Evolutionary conservation across 2,888 invertebrate species (phyloP).

Genomic region (Agrilus cyanescens): DNA sequence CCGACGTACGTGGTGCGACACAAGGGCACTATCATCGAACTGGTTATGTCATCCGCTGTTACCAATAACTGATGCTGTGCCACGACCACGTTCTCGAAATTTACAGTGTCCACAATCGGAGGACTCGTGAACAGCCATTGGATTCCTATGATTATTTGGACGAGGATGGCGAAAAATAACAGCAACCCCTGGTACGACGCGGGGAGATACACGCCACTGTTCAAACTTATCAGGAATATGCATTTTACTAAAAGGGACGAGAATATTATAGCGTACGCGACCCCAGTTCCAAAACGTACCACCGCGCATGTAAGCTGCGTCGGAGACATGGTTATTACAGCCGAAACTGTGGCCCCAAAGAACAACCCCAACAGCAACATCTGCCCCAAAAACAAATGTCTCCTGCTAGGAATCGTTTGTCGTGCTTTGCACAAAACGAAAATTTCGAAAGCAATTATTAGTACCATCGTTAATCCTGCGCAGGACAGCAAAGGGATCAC

Average conservation of each 20-base stretch:
- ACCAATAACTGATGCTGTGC: conserved; percentile 31
- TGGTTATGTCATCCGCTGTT: conserved; percentile 32
- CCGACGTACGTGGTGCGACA: conserved; percentile 61
- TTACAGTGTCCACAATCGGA: conserved; percentile 45
- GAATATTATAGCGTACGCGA: conserved; percentile 76
- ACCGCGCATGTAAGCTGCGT: conserved; percentile 71
- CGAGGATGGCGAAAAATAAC: conserved; percentile 80
- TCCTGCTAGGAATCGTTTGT: conserved; percentile 68
- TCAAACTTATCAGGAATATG: conserved; percentile 83
- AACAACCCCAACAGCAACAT: conserved; percentile 76
- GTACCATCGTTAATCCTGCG: conserved; percentile 70
- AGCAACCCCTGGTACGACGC: conserved; percentile 86
- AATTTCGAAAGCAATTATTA: conserved; percentile 78
- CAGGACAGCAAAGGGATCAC: conserved; percentile 79
- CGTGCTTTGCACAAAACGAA: conserved; percentile 81
- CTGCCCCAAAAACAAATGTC: conserved; percentile 79
- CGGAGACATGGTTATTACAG: conserved; percentile 66
- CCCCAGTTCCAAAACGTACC: conserved; percentile 70
- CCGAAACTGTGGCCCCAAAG: conserved; percentile 67
- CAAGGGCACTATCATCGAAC: conserved; percentile 32
- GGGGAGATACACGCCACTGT: conserved; percentile 82
- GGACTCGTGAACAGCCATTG: conserved; percentile 77
- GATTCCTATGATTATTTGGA: conserved; percentile 74
- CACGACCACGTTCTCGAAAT: conserved; percentile 29
- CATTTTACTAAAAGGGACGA: conserved; percentile 87